Evolutionary conservation across 1,140 invertebrate genomes (phyloP).

Genomic region (Sycophaga agraensis): DNA sequence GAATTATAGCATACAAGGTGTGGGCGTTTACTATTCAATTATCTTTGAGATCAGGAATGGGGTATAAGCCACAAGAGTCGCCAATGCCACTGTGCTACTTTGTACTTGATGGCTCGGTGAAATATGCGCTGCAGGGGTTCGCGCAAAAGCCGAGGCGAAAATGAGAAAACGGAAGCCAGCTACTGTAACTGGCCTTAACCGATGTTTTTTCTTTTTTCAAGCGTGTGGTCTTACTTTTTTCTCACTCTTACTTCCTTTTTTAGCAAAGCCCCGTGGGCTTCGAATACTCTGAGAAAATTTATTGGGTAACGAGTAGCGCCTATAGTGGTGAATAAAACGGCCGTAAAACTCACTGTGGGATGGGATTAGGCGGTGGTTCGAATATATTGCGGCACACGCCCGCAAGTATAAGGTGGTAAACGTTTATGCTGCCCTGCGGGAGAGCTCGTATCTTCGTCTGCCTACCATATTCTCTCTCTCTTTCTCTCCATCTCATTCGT

Average conservation of each 20-base stretch:
- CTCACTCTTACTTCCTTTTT: not conserved
- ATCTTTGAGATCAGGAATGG: too few relatives aligned
- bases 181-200: not conserved
- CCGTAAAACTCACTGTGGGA: conserved; percentile 33
- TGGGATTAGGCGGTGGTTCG: conserved; percentile 35
- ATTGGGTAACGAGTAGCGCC: conserved; percentile 33
- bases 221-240: too few relatives aligned
- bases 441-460: too few relatives aligned
- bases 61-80: too few relatives aligned
- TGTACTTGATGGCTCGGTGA: conserved; percentile 3
- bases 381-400: conserved; percentile 34
- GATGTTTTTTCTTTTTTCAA: not conserved
- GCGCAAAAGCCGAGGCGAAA: not conserved
- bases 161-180: not conserved
- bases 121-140: not conserved
- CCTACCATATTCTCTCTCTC: not conserved
- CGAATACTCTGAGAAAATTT: conserved; percentile 37
- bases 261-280: not conserved
- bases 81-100: not conserved
- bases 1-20: too few relatives aligned
- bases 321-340: conserved; percentile 40
- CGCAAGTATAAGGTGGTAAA: conserved; percentile 24
- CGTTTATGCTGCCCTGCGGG: conserved; percentile 15
- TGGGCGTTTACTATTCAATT: too few relatives aligned
- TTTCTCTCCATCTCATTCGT: not conserved